Percentiles rank a stretch among this genome's conserved stretches.
Conservation (phyloP, 2,113 vertebrate genomes). For the Probosciger aterrimus region DNA sequence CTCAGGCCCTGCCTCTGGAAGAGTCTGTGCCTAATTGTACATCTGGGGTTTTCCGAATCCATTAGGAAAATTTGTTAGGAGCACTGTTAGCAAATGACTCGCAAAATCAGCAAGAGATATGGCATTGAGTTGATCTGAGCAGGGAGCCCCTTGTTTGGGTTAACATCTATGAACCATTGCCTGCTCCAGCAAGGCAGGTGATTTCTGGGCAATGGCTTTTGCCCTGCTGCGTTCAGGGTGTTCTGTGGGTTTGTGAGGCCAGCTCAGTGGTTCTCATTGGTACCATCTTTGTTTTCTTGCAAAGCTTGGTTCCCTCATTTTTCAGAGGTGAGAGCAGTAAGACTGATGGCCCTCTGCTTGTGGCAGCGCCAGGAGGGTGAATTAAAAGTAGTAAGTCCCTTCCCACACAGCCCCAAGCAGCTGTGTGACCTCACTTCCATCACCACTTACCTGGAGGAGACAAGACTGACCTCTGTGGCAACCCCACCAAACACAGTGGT, state of each 20-base stretch:
- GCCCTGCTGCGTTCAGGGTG: accelerated
- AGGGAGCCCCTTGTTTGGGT: neutral
- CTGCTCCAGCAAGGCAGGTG: neutral
- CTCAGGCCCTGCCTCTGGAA: neutral
- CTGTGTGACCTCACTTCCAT: neutral
- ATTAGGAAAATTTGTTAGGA: neutral
- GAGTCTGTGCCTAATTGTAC: neutral
- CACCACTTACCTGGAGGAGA: neutral
- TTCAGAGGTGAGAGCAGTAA: neutral
- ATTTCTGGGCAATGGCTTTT: neutral
- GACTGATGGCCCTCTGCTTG: neutral
- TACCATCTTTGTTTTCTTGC: neutral
- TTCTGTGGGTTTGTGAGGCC: neutral
- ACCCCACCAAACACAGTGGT: accelerated
- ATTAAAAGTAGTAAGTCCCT: neutral
- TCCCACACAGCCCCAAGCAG: accelerated
- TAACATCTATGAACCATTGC: neutral
- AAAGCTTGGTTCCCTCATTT: neutral
- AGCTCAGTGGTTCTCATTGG: neutral
- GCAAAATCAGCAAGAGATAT: neutral
- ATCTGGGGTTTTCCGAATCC: neutral
- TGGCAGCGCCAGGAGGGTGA: neutral
- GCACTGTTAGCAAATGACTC: neutral
- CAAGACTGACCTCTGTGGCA: neutral
- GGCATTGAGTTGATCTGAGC: neutral